Percentiles rank a stretch among this genome's conserved stretches.
phyloP scores from a whole-genome alignment of 1,140 invertebrate genomes.

The Lordiphosa stackelbergi region DNA sequence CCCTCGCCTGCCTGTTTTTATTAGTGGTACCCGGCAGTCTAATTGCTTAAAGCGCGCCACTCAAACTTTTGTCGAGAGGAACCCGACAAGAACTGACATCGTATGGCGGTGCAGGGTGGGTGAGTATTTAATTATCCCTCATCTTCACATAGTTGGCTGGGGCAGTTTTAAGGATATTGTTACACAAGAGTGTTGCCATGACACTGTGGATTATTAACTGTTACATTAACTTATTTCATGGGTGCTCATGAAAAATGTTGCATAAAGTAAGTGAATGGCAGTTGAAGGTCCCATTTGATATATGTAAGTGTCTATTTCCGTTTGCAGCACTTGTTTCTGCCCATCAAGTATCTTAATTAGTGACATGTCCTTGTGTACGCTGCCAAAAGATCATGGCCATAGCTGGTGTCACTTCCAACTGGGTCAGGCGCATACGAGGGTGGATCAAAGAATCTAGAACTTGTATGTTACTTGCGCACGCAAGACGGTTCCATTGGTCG shows the following conservation, averaged over 20 bases:
- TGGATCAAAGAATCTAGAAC: neutral
- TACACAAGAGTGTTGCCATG: slow-evolving; percentile 55
- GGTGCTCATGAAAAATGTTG: slow-evolving; percentile 21
- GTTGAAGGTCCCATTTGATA: no score
- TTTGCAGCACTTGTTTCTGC: no score
- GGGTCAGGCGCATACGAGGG: slow-evolving; percentile 27
- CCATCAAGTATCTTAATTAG: slow-evolving; percentile 51
- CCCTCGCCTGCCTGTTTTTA: slow-evolving; percentile 38
- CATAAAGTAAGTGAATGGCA: slow-evolving; percentile 25
- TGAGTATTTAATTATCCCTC: slow-evolving; percentile 65
- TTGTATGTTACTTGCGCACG: neutral
- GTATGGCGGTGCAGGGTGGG: slow-evolving; percentile 5
- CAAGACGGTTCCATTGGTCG: no score
- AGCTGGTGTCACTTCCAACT: slow-evolving; percentile 19
- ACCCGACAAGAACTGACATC: slow-evolving; percentile 3
- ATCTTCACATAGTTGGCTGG: slow-evolving; percentile 30
- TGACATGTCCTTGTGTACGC: slow-evolving; percentile 19
- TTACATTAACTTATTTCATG: slow-evolving; percentile 57
- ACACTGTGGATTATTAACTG: slow-evolving; percentile 48
- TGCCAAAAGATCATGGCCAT: slow-evolving; percentile 21
- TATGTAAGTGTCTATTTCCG: no score
- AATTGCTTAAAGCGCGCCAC: slow-evolving; percentile 52
- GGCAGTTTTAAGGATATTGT: slow-evolving; percentile 30
- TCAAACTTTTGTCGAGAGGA: slow-evolving; percentile 39
- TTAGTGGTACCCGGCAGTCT: slow-evolving; percentile 54